phyloP scores from a whole-genome alignment of 2,113 vertebrate species.

The Rana temporaria region DNA sequence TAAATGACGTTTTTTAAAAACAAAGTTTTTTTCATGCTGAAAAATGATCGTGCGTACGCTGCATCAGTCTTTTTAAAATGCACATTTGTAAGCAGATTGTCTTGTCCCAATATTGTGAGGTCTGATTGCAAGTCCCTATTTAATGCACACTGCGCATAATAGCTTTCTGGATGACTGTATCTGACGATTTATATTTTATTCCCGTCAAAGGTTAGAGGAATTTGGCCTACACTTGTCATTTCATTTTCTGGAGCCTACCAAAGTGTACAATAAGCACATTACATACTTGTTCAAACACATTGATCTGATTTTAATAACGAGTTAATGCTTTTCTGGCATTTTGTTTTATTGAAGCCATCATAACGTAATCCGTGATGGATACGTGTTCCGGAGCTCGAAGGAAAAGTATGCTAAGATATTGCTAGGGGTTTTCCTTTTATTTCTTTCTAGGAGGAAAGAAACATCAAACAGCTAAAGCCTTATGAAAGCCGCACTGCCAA shows the following conservation, averaged over 20 bases:
- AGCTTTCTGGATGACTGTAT: slow-evolving; percentile 27
- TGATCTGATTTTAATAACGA: slow-evolving; percentile 44
- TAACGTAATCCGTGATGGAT: slow-evolving; percentile 12
- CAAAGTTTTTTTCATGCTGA: too few species aligned
- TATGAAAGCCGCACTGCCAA: slow-evolving; percentile 18
- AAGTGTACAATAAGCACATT: slow-evolving; percentile 38
- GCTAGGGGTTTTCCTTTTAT: slow-evolving; percentile 38
- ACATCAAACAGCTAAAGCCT: slow-evolving; percentile 51
- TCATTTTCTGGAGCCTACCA: slow-evolving; percentile 19
- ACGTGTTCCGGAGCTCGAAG: slow-evolving; percentile 5
- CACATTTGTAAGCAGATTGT: background rate
- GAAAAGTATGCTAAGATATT: slow-evolving; percentile 11
- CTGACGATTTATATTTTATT: slow-evolving; percentile 30
- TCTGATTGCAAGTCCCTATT: background rate
- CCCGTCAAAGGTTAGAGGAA: slow-evolving; percentile 18
- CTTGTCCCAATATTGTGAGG: background rate
- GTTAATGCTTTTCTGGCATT: slow-evolving; percentile 41
- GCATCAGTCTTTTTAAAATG: too few species aligned
- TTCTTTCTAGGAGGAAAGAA: slow-evolving; percentile 28
- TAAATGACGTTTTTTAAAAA: too few species aligned
- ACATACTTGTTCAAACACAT: slow-evolving; percentile 39
- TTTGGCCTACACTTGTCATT: slow-evolving; percentile 27
- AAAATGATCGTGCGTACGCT: too few species aligned
- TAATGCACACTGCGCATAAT: slow-evolving; percentile 10
- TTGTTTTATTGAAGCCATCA: slow-evolving; percentile 33